These are phyloP conservation scores for Camponotus pennsylvanicus DNA, from an alignment of 1,140 invertebrate genomes.

Conservation along the genomic window DNA sequence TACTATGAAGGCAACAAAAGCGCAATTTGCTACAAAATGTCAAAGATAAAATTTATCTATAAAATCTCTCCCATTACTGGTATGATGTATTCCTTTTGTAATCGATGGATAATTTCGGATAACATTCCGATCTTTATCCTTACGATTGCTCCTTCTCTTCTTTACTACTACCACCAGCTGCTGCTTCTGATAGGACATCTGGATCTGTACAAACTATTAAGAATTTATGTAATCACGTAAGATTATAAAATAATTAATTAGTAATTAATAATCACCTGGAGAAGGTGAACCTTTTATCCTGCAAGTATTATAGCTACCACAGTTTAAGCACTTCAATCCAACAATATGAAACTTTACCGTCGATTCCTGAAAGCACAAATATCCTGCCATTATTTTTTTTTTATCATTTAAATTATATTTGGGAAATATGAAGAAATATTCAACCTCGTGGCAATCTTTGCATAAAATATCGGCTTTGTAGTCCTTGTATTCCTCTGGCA, in stretches of 20 bases:
- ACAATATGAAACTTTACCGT: constrained; percentile 94
- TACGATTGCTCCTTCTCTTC: constrained; percentile 74
- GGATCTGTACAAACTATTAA: constrained; percentile 69
- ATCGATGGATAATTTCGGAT: constrained; percentile 18
- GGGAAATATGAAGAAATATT: constrained; percentile 34
- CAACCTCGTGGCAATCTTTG: constrained; percentile 95
- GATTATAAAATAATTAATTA: neutral
- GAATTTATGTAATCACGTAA: neutral
- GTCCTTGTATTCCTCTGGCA: constrained; percentile 93
- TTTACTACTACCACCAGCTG: constrained; percentile 71
- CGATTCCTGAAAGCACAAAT: constrained; percentile 88
- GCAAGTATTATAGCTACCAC: constrained; percentile 95
- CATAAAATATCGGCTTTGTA: constrained; percentile 93
- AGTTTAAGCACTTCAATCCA: constrained; percentile 93
- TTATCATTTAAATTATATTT: neutral
- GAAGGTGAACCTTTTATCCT: constrained; percentile 89
- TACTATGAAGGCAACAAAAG: constrained; percentile 23
- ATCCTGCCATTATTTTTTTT: constrained; percentile 14
- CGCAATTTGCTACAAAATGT: constrained; percentile 46
- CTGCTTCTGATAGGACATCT: constrained; percentile 75
- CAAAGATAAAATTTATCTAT: constrained; percentile 41
- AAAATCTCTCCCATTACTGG: constrained; percentile 18
- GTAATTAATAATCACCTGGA: constrained; percentile 73
- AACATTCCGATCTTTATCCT: constrained; percentile 70
- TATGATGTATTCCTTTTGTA: constrained; percentile 13